Conservation (phyloP, 2,888 invertebrate species). For the Horisme vitalbata region DNA sequence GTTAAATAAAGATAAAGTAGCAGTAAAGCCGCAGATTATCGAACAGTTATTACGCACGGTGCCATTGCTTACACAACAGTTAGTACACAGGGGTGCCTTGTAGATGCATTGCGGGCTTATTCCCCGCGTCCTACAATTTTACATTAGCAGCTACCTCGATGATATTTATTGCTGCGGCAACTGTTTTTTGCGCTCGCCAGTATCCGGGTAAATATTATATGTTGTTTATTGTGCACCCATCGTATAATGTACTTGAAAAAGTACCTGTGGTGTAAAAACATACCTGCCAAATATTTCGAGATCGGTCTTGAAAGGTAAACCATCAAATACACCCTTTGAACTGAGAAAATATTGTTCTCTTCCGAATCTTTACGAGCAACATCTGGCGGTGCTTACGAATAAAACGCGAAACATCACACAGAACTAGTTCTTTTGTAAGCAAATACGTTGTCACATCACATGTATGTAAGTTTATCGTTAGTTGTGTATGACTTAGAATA, state of each 20-base stretch:
- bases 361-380: too few relatives aligned
- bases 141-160: slow-evolving; percentile 26
- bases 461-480: background rate
- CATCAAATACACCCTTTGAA: too few relatives aligned
- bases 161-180: slow-evolving; percentile 28
- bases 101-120: slow-evolving; percentile 26
- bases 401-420: slow-evolving; percentile 1
- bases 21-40: slow-evolving; percentile 8
- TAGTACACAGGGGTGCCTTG: slow-evolving; percentile 16
- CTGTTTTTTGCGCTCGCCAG: slow-evolving; percentile 20
- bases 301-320: too few relatives aligned
- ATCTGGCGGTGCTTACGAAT: background rate
- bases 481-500: background rate
- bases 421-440: slow-evolving; percentile 6
- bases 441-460: slow-evolving; percentile 4
- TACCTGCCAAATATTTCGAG: background rate
- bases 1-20: slow-evolving; percentile 20
- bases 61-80: slow-evolving; percentile 8
- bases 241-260: slow-evolving; percentile 1
- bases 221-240: slow-evolving; percentile 12
- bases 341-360: too few relatives aligned
- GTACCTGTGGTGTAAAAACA: too few relatives aligned
- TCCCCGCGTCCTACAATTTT: slow-evolving; percentile 24
- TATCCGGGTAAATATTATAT: slow-evolving; percentile 22
- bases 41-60: slow-evolving; percentile 2